phyloP scores from a whole-genome alignment of 1,140 invertebrate species.

The Mesaphorura yosii region DNA sequence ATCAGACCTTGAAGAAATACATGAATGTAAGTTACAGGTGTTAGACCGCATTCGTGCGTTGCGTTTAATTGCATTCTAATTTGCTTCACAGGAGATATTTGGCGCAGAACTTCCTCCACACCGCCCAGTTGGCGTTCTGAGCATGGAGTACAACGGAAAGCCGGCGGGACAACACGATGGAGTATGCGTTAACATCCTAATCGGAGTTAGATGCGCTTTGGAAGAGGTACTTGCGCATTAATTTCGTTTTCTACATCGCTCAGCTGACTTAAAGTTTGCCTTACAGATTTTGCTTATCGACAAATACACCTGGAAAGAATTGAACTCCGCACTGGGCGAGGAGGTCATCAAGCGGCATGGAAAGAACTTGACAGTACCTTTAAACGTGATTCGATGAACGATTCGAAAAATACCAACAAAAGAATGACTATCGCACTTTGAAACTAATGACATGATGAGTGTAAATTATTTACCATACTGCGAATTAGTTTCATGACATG shows the following conservation, averaged over 20 bases:
- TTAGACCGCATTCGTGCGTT: background rate
- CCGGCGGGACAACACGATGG: slow-evolving; percentile 52
- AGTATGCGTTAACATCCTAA: slow-evolving; percentile 65
- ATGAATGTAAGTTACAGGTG: slow-evolving; percentile 53
- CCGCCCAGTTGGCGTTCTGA: slow-evolving; percentile 66
- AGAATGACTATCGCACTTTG: too few species aligned
- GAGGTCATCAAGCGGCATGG: slow-evolving; percentile 52
- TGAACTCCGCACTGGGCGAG: slow-evolving; percentile 56
- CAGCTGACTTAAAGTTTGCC: slow-evolving; percentile 4
- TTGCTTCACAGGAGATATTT: slow-evolving; percentile 58
- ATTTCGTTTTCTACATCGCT: background rate
- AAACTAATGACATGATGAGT: too few species aligned
- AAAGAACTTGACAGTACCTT: slow-evolving; percentile 61
- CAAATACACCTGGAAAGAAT: slow-evolving; percentile 77
- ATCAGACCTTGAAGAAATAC: slow-evolving; percentile 75
- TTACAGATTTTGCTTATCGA: slow-evolving; percentile 55
- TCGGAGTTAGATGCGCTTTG: slow-evolving; percentile 70
- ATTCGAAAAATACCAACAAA: too few species aligned
- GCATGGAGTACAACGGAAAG: slow-evolving; percentile 42
- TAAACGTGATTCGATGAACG: slow-evolving; percentile 65
- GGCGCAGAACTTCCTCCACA: slow-evolving; percentile 72
- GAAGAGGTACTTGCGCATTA: slow-evolving; percentile 48
- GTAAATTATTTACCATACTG: too few species aligned
- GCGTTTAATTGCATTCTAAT: background rate
- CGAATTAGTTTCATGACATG: too few species aligned